Conservation (phyloP, 2,113 vertebrate genomes). For the Marmota monax region DNA sequence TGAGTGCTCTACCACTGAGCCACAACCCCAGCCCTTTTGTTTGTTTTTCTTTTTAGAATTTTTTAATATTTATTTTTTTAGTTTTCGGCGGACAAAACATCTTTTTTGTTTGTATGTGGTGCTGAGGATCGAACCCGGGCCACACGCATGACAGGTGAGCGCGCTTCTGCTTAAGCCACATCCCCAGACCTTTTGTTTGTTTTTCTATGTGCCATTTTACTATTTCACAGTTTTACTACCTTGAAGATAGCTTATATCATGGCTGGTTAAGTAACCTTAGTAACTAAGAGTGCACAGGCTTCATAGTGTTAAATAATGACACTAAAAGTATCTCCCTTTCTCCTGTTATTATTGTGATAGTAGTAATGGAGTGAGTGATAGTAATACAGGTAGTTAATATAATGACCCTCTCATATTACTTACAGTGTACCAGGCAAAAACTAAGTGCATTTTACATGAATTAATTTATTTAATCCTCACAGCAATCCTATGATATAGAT, state of each 20-base stretch:
- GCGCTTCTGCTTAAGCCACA: too few species aligned
- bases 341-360: background rate
- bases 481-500: background rate
- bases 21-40: too few species aligned
- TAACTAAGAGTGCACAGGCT: conserved; percentile 8
- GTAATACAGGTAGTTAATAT: background rate
- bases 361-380: background rate
- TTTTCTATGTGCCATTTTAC: conserved; percentile 10
- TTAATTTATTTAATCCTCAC: conserved; percentile 39
- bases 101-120: too few species aligned
- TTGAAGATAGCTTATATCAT: conserved; percentile 29
- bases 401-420: background rate
- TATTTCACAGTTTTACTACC: conserved; percentile 5
- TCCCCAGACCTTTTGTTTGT: too few species aligned
- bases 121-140: too few species aligned
- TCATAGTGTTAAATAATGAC: background rate
- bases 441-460: background rate
- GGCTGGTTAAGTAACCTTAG: background rate
- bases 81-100: too few species aligned
- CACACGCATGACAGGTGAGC: too few species aligned
- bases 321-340: conserved; percentile 19
- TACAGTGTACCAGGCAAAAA: conserved; percentile 15
- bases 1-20: too few species aligned
- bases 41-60: too few species aligned
- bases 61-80: too few species aligned